A percentile compares a stretch with the other conserved stretches of the same genome.
Evolutionary conservation across 2,888 invertebrate genomes (phyloP).

Genomic region (Nymphalis polychloros): DNA sequence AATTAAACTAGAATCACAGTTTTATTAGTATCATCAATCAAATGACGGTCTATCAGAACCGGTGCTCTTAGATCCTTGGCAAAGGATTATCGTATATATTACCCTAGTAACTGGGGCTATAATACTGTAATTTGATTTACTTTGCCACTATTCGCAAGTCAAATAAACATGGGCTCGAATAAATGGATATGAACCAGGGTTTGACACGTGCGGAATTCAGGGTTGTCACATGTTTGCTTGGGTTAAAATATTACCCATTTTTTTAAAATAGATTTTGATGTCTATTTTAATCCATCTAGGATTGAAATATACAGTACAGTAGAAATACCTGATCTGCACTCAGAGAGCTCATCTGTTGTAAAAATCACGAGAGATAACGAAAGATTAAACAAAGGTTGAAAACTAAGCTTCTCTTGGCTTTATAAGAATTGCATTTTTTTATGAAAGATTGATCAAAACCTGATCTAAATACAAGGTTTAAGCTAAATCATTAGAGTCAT

Average conservation of each 20-base stretch:
- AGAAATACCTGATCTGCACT: too few relatives aligned
- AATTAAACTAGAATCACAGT: slow-evolving; percentile 81
- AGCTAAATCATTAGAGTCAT: too few relatives aligned
- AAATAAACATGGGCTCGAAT: slow-evolving; percentile 77
- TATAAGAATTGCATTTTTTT: too few relatives aligned
- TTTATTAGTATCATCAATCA: slow-evolving; percentile 81
- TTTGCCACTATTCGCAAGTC: slow-evolving; percentile 66
- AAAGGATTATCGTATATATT: slow-evolving; percentile 59
- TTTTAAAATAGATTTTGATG: too few relatives aligned
- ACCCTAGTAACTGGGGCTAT: slow-evolving; percentile 48
- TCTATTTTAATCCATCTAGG: too few relatives aligned
- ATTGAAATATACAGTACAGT: too few relatives aligned
- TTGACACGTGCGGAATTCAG: slow-evolving; percentile 63
- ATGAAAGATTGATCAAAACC: too few relatives aligned
- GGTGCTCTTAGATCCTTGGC: slow-evolving; percentile 48
- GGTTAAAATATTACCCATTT: neutral
- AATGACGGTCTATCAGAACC: slow-evolving; percentile 67
- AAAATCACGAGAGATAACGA: too few relatives aligned
- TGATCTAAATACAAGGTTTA: too few relatives aligned
- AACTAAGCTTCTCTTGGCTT: too few relatives aligned
- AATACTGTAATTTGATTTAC: slow-evolving; percentile 50
- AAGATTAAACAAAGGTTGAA: too few relatives aligned
- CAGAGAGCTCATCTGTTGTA: too few relatives aligned
- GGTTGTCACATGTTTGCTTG: slow-evolving; percentile 36
- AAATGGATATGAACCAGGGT: slow-evolving; percentile 76